Conservation (phyloP, 1,140 invertebrate species). For the Pogonognathellus flavescens region DNA sequence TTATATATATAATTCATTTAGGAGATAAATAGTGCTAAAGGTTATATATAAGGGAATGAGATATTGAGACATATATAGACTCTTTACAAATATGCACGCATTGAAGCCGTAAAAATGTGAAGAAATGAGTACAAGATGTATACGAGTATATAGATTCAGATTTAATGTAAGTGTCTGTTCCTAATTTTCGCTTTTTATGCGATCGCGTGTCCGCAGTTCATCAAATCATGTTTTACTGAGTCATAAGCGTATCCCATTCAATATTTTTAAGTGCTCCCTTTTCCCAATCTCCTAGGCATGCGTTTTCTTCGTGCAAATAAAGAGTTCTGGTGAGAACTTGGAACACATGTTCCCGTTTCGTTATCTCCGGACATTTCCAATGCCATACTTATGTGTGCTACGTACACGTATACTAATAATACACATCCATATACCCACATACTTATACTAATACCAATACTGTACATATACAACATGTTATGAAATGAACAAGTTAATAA, state of each 20-base stretch:
- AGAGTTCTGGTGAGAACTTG: constrained; percentile 55
- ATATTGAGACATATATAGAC: too few species aligned
- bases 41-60: too few species aligned
- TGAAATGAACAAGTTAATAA: too few species aligned
- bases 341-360: constrained; percentile 47
- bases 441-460: neutral
- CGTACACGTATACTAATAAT: constrained; percentile 11
- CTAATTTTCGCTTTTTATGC: constrained; percentile 65
- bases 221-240: constrained; percentile 64
- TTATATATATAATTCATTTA: too few species aligned
- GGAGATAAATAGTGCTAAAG: too few species aligned
- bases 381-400: neutral
- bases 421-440: neutral
- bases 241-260: constrained; percentile 62
- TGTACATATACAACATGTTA: too few species aligned
- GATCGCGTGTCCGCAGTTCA: constrained; percentile 61
- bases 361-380: neutral
- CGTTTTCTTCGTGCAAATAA: constrained; percentile 53
- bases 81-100: too few species aligned
- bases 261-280: constrained; percentile 63
- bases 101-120: too few species aligned
- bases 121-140: neutral
- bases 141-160: constrained; percentile 2
- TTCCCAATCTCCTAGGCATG: constrained; percentile 27
- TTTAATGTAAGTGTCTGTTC: constrained; percentile 47